Conservation (phyloP, 2,113 vertebrate genomes). For the Argyrosomus japonicus region DNA sequence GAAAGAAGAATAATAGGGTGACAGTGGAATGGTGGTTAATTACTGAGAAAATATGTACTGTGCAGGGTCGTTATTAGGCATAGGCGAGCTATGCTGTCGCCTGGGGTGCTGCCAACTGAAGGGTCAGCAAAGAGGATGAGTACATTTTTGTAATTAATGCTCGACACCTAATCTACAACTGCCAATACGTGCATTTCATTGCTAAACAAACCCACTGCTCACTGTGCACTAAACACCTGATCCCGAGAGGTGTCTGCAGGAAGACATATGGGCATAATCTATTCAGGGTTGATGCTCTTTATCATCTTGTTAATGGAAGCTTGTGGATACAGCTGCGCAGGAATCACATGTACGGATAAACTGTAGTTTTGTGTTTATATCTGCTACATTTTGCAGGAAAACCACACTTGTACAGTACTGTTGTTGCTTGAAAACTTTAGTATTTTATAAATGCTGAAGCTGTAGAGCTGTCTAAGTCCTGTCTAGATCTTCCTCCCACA, state of each 20-base stretch:
- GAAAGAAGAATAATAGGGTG: background rate
- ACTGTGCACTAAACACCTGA: background rate
- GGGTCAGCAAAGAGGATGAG: background rate
- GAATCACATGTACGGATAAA: background rate
- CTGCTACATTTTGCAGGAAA: too few relatives aligned
- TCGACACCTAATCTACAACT: background rate
- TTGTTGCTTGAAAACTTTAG: background rate
- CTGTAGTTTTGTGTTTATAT: too few relatives aligned
- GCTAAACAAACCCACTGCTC: background rate
- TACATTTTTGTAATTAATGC: background rate
- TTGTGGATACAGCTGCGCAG: background rate
- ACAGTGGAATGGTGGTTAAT: conserved; percentile 1
- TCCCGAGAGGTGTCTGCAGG: background rate
- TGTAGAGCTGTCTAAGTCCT: too few relatives aligned
- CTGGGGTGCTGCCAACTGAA: background rate
- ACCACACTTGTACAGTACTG: background rate
- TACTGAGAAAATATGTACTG: background rate
- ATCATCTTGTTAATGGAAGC: background rate
- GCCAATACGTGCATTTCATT: background rate
- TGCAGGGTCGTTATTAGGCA: background rate
- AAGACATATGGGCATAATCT: background rate
- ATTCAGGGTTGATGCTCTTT: background rate
- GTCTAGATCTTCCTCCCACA: background rate
- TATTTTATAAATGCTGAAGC: background rate
- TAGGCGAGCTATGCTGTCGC: background rate